A percentile compares a stretch with the other conserved stretches of the same genome.
phyloP scores from a whole-genome alignment of 2,888 invertebrate genomes.

The Amblyjoppa proteus region DNA sequence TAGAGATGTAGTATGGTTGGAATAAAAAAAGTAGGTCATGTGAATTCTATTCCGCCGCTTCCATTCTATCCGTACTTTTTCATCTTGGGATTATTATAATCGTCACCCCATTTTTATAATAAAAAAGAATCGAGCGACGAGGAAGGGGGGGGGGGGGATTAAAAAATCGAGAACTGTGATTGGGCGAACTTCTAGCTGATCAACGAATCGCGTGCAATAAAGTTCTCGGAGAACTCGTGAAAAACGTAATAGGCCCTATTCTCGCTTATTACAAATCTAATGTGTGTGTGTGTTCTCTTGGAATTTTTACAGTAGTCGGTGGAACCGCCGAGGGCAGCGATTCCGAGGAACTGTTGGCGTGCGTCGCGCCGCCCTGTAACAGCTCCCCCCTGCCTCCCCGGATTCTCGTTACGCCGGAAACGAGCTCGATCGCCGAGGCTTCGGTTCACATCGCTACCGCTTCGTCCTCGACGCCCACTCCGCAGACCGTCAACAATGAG shows the following conservation, averaged over 20 bases:
- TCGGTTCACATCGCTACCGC: constrained; percentile 73
- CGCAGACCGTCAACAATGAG: constrained; percentile 78
- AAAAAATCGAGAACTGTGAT: neutral
- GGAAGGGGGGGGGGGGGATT: neutral
- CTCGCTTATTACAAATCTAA: neutral
- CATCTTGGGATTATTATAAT: neutral
- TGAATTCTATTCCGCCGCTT: constrained; percentile 51
- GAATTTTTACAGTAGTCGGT: constrained; percentile 79
- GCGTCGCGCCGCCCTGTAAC: constrained; percentile 79
- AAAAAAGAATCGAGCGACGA: neutral
- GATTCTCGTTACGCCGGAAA: constrained; percentile 74
- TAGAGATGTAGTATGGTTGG: constrained; percentile 29
- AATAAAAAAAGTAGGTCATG: constrained; percentile 62
- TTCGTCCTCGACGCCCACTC: constrained; percentile 74
- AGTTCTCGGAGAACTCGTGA: neutral
- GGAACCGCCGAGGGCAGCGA: constrained; percentile 82
- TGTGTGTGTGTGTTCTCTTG: neutral
- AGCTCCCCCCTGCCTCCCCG: constrained; percentile 77
- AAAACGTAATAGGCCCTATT: neutral
- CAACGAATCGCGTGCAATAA: neutral
- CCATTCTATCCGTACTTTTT: constrained; percentile 31
- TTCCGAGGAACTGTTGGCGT: constrained; percentile 81
- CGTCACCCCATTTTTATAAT: neutral
- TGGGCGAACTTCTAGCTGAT: neutral
- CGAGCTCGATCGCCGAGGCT: constrained; percentile 71